phyloP scores from a whole-genome alignment of 2,113 vertebrate species.

The Sinocyclocheilus maitianheensis region DNA sequence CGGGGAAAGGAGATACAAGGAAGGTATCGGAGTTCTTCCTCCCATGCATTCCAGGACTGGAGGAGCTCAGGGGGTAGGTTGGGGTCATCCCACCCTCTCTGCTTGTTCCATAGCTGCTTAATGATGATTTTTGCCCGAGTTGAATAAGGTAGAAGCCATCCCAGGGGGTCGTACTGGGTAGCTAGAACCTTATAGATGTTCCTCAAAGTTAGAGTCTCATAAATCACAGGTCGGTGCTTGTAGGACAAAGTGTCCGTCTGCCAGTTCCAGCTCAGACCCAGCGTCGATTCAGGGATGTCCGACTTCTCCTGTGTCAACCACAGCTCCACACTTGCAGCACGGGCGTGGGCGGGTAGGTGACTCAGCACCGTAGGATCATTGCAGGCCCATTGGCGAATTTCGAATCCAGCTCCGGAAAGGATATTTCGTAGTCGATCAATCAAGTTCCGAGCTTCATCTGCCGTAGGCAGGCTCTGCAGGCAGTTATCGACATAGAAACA shows the following conservation, averaged over 20 bases:
- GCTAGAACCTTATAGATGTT: conserved; percentile 6
- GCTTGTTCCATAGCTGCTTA: not conserved
- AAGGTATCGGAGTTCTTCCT: not conserved
- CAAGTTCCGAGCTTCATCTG: not conserved
- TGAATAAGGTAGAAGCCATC: conserved; percentile 30
- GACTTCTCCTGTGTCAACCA: not conserved
- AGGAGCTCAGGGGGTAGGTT: not conserved
- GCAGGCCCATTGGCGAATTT: not conserved
- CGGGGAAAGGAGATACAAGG: not conserved
- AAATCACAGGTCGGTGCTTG: not conserved
- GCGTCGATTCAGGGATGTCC: not conserved
- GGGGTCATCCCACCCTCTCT: conserved; percentile 28
- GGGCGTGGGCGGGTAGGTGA: not conserved
- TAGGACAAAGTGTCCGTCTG: not conserved
- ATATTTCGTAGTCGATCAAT: not conserved
- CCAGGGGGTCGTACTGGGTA: conserved; percentile 43
- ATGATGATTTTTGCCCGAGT: conserved; percentile 34
- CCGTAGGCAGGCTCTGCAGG: not conserved
- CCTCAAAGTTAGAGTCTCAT: conserved; percentile 7
- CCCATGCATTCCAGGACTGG: conserved; percentile 34
- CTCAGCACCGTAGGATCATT: not conserved
- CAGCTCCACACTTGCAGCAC: not conserved
- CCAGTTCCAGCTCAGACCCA: not conserved
- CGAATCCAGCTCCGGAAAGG: conserved; percentile 22
- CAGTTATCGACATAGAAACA: conserved; percentile 53